Percentiles rank a stretch among this genome's conserved stretches.
Conservation (phyloP, 2,888 invertebrate genomes). For the Stenichneumon culpator region DNA sequence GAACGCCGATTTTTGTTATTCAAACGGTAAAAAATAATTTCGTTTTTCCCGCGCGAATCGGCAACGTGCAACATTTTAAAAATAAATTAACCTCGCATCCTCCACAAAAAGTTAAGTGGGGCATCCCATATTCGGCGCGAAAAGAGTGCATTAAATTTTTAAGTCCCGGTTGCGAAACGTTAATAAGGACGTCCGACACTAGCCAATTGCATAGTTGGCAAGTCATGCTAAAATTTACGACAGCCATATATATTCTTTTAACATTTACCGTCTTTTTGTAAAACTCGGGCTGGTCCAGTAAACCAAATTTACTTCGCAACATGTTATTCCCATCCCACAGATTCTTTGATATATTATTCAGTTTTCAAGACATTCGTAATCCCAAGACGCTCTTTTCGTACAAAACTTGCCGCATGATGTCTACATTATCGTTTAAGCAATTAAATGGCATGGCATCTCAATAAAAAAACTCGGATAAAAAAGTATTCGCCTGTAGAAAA, state of each 20-base stretch:
- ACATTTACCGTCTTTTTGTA: neutral
- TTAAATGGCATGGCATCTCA: neutral
- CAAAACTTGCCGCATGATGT: neutral
- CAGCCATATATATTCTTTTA: constrained; percentile 1
- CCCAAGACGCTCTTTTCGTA: neutral
- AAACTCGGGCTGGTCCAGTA: neutral
- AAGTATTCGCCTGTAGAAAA: too few species aligned
- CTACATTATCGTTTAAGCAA: neutral
- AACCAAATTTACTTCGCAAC: constrained; percentile 7
- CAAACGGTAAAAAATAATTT: neutral
- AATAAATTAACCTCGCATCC: constrained; percentile 9
- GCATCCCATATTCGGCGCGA: neutral
- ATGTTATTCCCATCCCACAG: neutral
- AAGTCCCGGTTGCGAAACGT: constrained; percentile 18
- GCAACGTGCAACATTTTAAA: neutral
- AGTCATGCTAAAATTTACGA: constrained; percentile 17
- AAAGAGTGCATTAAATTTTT: neutral
- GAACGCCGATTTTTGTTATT: neutral
- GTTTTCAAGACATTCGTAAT: neutral
- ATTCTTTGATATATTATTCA: neutral
- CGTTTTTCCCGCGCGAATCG: neutral
- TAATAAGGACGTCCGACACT: constrained; percentile 16
- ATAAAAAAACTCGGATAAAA: too few species aligned
- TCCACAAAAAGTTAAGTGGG: neutral
- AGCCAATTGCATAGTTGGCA: constrained; percentile 19